Evolutionary conservation across 2,113 vertebrate species (phyloP).

Genomic region (Rhea pennata): DNA sequence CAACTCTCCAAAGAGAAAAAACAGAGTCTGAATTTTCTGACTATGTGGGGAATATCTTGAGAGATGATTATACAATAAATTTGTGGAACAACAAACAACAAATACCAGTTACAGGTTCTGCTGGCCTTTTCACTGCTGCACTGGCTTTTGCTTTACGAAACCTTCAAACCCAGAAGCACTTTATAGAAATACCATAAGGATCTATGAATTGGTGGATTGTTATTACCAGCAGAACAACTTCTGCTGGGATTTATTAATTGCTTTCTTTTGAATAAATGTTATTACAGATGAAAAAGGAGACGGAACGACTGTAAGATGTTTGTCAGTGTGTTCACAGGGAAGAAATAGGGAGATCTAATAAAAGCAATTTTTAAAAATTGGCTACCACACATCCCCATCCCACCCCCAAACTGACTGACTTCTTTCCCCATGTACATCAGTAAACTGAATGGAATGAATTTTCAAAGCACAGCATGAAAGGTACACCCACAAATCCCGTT

Average conservation of each 20-base stretch:
- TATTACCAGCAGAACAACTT: not conserved
- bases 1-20: not conserved
- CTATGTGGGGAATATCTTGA: not conserved
- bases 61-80: not conserved
- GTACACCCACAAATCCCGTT: constrained; percentile 74
- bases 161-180: not conserved
- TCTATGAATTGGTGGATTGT: not conserved
- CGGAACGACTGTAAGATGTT: not conserved
- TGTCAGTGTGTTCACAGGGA: constrained; percentile 7
- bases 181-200: not conserved
- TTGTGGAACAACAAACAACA: not conserved
- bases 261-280: constrained; percentile 25
- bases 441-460: constrained; percentile 69
- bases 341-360: constrained; percentile 22
- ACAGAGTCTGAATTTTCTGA: not conserved
- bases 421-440: constrained; percentile 43
- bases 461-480: constrained; percentile 72
- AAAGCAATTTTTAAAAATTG: not conserved
- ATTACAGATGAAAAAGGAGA: constrained; percentile 18
- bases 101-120: not conserved
- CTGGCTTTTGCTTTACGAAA: not conserved
- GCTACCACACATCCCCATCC: not conserved
- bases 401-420: constrained; percentile 36
- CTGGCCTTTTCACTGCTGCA: not conserved
- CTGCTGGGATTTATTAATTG: not conserved